Base-by-base conservation (phyloP, 2,888 invertebrate genomes). In the Sylvicola fuscatus region DNA sequence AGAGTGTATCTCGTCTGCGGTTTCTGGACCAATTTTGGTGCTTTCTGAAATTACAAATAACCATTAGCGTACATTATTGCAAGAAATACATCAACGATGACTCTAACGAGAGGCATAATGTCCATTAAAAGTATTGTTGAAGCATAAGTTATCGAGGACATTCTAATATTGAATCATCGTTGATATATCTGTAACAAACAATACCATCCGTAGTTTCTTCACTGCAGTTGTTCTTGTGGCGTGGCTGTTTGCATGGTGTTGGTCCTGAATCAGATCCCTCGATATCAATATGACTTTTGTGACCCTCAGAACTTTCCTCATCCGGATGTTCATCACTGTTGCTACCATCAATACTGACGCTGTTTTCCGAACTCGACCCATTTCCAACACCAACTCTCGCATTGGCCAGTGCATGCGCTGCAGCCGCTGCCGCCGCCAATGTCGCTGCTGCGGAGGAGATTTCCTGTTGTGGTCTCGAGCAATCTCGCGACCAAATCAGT, bases 401-500 rank as follows among this genome's bases (percentile, higher is more conserved):
- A 61, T 8, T 21, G 8, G 21, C 21, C 4, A 21, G 21, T 21
- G 21, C 21, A 21, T 21, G 21, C 8, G 21, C 21, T 4, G 21
- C 21, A 61, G 54, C 62, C 60, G 47, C 14, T 65, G 62, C 41
- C 61, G 69, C 49, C 61, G 69, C 49, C 54, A 68, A 44, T 59
- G 69, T 43, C 64, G 56, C 51, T 2, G 52, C 44, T 2, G 52
- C 44, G 51, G 61, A 44, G 53, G 65, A 45, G 55, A 62, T 49
- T 16, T 54, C 53, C 37, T 52, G 50, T 63, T 58, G 56, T 56
- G 53, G 51, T 46, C 64, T 48, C 47, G 63, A 43, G 48, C 56
- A 44, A 52, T 62, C 76, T 15, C 83, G 75, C 2, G 83, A 79
- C 90, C 90, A 92, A 55, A 92, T 77, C 46, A 86, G 78, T 50